Percentiles rank a stretch among this genome's conserved stretches.
Evolutionary conservation across 2,797 vertebrate species (phyloP).

Genomic region (Zonotrichia albicollis): DNA sequence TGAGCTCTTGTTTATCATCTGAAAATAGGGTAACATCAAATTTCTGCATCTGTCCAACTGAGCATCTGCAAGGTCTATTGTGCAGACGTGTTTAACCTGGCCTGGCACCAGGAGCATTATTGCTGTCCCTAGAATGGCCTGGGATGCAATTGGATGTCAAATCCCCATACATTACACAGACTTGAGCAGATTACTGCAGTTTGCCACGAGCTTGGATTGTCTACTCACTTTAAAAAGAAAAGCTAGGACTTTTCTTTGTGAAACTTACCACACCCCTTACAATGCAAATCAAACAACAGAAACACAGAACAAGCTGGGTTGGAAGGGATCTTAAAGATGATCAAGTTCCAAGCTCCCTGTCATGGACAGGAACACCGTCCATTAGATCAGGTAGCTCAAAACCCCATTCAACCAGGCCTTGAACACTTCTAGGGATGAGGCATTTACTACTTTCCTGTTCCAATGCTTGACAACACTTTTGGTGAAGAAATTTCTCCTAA

Average conservation of each 20-base stretch:
- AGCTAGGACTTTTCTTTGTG: slow-evolving; percentile 2
- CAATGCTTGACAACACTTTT: neutral
- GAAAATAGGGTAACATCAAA: neutral
- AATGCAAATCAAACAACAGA: neutral
- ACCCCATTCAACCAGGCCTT: no score
- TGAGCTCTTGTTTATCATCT: neutral
- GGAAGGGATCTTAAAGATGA: neutral
- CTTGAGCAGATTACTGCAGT: neutral
- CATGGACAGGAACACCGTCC: neutral
- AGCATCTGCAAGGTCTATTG: neutral
- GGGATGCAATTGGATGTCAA: slow-evolving; percentile 33
- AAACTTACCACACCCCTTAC: neutral
- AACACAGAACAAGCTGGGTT: neutral
- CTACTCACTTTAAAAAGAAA: slow-evolving; percentile 8
- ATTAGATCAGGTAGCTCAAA: neutral
- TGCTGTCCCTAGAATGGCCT: slow-evolving; percentile 41
- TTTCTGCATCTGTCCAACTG: neutral
- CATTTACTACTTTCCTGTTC: neutral
- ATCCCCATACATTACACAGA: slow-evolving; percentile 1
- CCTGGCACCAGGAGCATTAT: slow-evolving; percentile 37
- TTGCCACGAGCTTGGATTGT: slow-evolving; percentile 36
- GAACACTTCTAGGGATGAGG: neutral
- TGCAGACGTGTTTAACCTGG: slow-evolving; percentile 49
- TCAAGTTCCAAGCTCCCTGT: neutral
- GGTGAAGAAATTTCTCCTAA: neutral